Base-by-base conservation (phyloP, 53 echinoderm and acorn worm genomes). In the Stichopus horrens region DNA sequence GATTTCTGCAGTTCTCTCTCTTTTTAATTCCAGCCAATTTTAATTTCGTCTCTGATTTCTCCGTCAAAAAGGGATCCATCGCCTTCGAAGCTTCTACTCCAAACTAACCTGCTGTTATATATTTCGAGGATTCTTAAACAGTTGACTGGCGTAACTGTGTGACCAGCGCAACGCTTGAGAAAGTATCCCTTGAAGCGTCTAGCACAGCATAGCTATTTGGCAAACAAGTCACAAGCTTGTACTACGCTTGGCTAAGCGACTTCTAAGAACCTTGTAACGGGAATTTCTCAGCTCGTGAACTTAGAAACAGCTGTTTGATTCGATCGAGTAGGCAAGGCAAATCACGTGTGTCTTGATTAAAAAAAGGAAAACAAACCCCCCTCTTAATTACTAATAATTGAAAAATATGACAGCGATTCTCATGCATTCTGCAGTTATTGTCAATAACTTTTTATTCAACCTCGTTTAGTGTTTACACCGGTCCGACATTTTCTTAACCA, bases 191-290 rank as follows among this genome's bases (percentile, higher is more conserved):
- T 81, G 57, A 81, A 81, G 81, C 81, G 81, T 81, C 81, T 81
- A 18, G 57, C 56, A 57, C 56, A 58, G 57, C 20, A 37, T 37
- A 37, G 37, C 37, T 37, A 37, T 37, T 37, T 14, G 81, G 81
- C 81, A 81, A 81, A 81, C 81, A 81, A 81, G 57, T 58, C 20
- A 18, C 56, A 13, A 71, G 18, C 54, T 81, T 10, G 81, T 81
- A 58, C 81, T 81, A 81, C 81, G 81, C 81, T 81, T 81, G 81
- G 81, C 81, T 81, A 81, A 81, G 81, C 81, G 81, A 81, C 81
- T 81, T 81, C 56, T 81, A 81, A 81, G 81, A 81, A 81, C 81
- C 57, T 56, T 57, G n/a, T 81, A 21, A 81, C 81, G 81, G 81
- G 58, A 81, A 81, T 81, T 81, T 58, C 58, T 81, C 81, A 81